phyloP scores from a whole-genome alignment of 1,140 invertebrate genomes.

The Hylaeus anthracinus region DNA sequence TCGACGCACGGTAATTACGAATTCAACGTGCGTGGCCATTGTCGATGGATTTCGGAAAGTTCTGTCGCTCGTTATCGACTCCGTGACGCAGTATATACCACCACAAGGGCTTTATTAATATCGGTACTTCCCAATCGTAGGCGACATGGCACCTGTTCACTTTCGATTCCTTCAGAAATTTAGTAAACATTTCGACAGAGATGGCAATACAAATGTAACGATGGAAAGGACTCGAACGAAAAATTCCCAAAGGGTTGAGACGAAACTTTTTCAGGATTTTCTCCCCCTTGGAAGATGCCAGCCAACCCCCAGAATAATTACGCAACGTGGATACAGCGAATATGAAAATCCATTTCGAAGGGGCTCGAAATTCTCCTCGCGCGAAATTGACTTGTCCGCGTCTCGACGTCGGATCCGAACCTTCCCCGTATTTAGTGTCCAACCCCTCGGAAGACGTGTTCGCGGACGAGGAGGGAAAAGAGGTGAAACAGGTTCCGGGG shows the following conservation, averaged over 20 bases:
- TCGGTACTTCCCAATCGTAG: no score
- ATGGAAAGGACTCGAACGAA: no score
- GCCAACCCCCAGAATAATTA: background rate
- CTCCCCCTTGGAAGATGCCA: background rate
- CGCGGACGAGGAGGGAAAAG: slow-evolving; percentile 4
- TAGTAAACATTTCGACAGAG: no score
- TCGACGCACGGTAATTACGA: slow-evolving; percentile 10
- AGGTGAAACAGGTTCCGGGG: background rate
- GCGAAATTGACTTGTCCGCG: slow-evolving; percentile 36
- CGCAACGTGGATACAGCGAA: background rate
- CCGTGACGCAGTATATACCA: no score
- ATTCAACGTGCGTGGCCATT: slow-evolving; percentile 2
- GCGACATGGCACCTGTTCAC: no score
- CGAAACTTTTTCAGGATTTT: no score
- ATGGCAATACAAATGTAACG: no score
- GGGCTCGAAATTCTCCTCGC: background rate
- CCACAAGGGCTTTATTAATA: no score
- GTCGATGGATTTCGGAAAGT: slow-evolving; percentile 1
- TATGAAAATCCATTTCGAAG: slow-evolving; percentile 31
- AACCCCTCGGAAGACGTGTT: background rate
- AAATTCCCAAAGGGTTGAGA: no score
- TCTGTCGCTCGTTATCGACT: background rate
- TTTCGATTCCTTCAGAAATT: no score
- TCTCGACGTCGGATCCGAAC: slow-evolving; percentile 8
- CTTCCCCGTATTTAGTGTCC: slow-evolving; percentile 11